Evolutionary conservation across 2,888 invertebrate genomes (phyloP).

Genomic region (Hirtodrosophila duncani): DNA sequence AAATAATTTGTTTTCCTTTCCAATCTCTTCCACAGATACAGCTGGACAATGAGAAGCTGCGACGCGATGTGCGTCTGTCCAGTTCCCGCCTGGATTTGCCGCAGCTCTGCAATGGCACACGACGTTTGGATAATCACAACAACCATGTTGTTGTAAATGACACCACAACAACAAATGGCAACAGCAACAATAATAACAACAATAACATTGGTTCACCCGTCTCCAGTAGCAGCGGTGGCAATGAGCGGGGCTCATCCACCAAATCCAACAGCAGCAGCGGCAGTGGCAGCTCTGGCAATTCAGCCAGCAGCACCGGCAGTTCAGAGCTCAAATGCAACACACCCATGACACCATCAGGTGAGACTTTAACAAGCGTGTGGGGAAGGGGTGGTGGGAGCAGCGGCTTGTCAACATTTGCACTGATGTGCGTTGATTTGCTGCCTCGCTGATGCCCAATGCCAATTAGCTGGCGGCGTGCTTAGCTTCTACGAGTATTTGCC

Average conservation of each 20-base stretch:
- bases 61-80: slow-evolving; percentile 76
- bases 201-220: slow-evolving; percentile 75
- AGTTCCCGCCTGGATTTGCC: slow-evolving; percentile 76
- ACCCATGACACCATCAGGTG: slow-evolving; percentile 78
- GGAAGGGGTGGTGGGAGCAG: not conserved
- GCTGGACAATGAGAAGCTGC: slow-evolving; percentile 78
- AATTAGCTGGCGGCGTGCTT: slow-evolving; percentile 44
- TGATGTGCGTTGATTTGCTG: slow-evolving; percentile 41
- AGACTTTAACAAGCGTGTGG: slow-evolving; percentile 7
- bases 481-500: slow-evolving; percentile 21
- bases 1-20: no score
- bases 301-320: slow-evolving; percentile 71
- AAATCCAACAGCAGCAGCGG: slow-evolving; percentile 76
- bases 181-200: slow-evolving; percentile 53
- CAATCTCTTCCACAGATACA: slow-evolving; percentile 73
- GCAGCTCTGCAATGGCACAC: slow-evolving; percentile 73
- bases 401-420: slow-evolving; percentile 32
- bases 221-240: slow-evolving; percentile 71
- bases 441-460: slow-evolving; percentile 57
- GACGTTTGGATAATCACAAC: slow-evolving; percentile 74
- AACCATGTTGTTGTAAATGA: slow-evolving; percentile 63
- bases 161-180: slow-evolving; percentile 32
- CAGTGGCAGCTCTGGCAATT: slow-evolving; percentile 74
- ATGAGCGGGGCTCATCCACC: slow-evolving; percentile 75
- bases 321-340: slow-evolving; percentile 75